Evolutionary conservation across 2,888 invertebrate genomes (phyloP), one percentile per base, ranked within the genome.

Genomic region (Trypoxylon attenuatum): DNA sequence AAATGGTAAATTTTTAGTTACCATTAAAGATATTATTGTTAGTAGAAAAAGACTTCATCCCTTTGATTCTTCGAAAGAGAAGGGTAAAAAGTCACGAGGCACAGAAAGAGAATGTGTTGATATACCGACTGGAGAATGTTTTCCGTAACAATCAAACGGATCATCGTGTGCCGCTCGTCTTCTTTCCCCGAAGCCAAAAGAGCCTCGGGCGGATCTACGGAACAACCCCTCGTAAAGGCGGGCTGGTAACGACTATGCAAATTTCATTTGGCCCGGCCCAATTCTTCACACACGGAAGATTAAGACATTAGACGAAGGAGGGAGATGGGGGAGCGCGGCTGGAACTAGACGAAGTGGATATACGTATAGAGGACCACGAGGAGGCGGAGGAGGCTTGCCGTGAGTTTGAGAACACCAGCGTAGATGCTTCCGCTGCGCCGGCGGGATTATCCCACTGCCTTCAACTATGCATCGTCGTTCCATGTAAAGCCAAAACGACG

Each of bases 221-320:
- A 63, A 67, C 66, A 71, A 67, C 66, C 67, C 66, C 64, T 73
- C 69, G 76, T 57, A 56, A 79, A 80, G 72, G 76, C 69, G 59
- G 70, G 50, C 68, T 64, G 63, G 71, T 81, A 81, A 81, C 80
- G 82, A 77, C 79, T 82, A 82, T 82, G 81, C 76, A 82, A 82
- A 82, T 82, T 79, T 78, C 78, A 76, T 79, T 81, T 79, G 69
- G 72, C 77, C 70, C 71, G 68, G 77, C 69, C 73, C 81, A 76
- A 79, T 82, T 79, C 77, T 80, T 82, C 77, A 79, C 78, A 80
- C 79, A 76, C 73, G 77, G 57, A 76, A 79, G 78, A 82, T 82
- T 81, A 81, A 82, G 82, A 82, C 82, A 82, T 82, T 81, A 79
- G 77, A 73, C 66, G 54, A 58, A 22, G 52, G 41, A 51, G 39